Evolutionary conservation across 1,140 invertebrate species (phyloP).

Genomic region (Heliconius himera): DNA sequence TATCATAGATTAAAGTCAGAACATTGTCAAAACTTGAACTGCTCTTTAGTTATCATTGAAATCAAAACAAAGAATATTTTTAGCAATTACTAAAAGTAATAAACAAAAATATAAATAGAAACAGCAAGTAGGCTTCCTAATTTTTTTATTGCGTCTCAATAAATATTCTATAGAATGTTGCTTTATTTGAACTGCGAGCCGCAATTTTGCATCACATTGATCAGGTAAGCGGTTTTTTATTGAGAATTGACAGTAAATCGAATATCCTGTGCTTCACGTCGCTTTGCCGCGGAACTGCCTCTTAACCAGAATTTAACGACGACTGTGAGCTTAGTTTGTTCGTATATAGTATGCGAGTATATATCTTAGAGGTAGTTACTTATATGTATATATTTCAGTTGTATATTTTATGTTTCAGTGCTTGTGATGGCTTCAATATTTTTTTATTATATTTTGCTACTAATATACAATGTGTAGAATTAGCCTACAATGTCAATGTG

Average conservation of each 20-base stretch:
- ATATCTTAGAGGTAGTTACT: neutral
- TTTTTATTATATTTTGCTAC: too few relatives aligned
- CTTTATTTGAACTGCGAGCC: conserved; percentile 21
- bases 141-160: conserved; percentile 15
- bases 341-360: neutral
- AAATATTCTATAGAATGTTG: neutral
- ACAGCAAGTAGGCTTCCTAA: neutral
- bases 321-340: neutral
- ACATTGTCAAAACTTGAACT: neutral
- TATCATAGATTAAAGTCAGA: too few relatives aligned
- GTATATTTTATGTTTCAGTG: too few relatives aligned
- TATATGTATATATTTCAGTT: neutral
- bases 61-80: neutral
- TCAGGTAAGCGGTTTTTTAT: conserved; percentile 40
- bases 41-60: too few relatives aligned
- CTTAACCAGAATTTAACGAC: conserved; percentile 7
- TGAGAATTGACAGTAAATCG: conserved; percentile 32
- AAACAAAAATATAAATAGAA: neutral
- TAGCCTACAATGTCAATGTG: too few relatives aligned
- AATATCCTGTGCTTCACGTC: conserved; percentile 27
- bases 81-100: neutral
- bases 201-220: conserved; percentile 36
- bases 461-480: too few relatives aligned
- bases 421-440: too few relatives aligned
- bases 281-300: conserved; percentile 19